Evolutionary conservation across 2,797 vertebrate species (phyloP), one percentile per base, ranked within the genome.

Genomic region (Picus viridis): DNA sequence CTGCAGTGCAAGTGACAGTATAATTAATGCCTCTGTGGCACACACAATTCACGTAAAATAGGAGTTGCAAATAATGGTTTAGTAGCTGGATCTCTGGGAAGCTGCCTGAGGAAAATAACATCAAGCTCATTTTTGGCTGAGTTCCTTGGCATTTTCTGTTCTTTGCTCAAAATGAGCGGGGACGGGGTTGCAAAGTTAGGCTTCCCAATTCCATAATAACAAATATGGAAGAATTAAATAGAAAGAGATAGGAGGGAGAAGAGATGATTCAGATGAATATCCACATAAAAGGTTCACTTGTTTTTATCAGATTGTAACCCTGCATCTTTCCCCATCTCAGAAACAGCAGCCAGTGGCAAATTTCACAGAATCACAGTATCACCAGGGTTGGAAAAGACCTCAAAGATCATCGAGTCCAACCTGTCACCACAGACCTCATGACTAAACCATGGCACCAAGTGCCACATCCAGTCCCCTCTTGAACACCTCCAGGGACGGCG

Each of bases 21-120:
- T 86, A 74, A 94, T 83, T 91, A 78, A 88, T 88, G 57, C 12
- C 30, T 74, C n/a, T 39, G 34, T 87, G 83, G 47, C 64, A 53
- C 27, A 63, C 47, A 19, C 10, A 24, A 17, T 61, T 73, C 27
- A 56, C 51, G 56, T 58, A 83, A 72, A 93, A 61, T 63, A 29
- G 57, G 43, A 45, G 30, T 87, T 84, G 39, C 1, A 59, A 72
- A 75, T 57, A 36, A 29, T 78, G 4, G 59, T 90, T 79, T 57
- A 54, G n/a, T 78, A 70, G 51, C 82, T 63, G 65, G 4, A 47
- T 85, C 19, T 47, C 53, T 79, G 64, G 85, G 57, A 91, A 89
- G 64, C 30, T 71, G 80, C 45, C 69, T 68, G 14, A 89, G 73
- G 39, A 76, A 89, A 87, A 69, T 22, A 85, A 39, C 13, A 84